phyloP scores from a whole-genome alignment of 2,113 vertebrate species.

The Zosterops hypoxanthus region DNA sequence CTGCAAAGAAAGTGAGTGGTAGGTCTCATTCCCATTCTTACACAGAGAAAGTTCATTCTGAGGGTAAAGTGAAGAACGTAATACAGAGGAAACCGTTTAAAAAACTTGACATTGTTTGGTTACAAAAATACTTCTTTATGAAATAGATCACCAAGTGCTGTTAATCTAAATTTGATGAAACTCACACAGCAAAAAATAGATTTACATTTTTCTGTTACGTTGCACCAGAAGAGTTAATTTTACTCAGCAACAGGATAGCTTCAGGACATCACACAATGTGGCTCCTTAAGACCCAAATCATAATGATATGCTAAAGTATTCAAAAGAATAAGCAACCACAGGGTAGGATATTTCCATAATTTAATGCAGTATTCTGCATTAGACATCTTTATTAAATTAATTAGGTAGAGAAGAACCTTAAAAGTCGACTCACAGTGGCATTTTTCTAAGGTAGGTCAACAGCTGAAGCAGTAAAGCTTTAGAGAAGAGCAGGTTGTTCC shows the following conservation, averaged over 20 bases:
- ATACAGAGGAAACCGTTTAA: neutral
- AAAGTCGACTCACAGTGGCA: neutral
- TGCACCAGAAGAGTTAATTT: constrained; percentile 3
- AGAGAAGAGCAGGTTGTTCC: neutral
- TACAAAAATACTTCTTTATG: neutral
- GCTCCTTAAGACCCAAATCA: neutral
- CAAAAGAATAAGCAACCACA: constrained; percentile 4
- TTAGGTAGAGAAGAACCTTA: neutral
- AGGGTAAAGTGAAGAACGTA: neutral
- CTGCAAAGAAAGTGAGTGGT: constrained; percentile 66
- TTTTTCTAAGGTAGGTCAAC: constrained; percentile 8
- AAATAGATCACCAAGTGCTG: neutral
- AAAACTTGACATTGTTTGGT: neutral
- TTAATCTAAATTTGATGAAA: neutral
- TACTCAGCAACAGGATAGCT: neutral
- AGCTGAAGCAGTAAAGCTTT: neutral
- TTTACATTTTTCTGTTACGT: neutral
- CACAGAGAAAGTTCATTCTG: neutral
- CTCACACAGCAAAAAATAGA: neutral
- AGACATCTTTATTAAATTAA: constrained; percentile 28
- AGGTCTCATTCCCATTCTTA: neutral
- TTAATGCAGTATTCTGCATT: neutral
- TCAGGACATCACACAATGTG: neutral
- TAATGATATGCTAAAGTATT: constrained; percentile 48
- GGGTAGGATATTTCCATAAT: neutral